Evolutionary conservation across 2,888 invertebrate species (phyloP), one percentile per base, ranked within the genome.

Genomic region (Ennomos erosarius): DNA sequence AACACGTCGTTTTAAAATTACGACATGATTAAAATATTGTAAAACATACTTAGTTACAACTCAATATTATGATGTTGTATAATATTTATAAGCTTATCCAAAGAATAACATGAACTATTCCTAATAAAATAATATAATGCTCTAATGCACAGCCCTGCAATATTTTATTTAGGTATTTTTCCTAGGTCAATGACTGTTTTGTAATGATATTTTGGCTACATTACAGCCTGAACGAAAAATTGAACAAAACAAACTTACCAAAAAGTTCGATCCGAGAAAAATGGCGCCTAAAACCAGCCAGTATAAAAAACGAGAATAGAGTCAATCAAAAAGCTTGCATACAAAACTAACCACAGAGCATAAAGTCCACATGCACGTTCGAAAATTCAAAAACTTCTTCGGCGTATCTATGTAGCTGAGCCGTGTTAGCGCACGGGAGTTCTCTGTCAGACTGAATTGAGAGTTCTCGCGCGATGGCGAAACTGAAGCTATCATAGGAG

Each of bases 381-480:
- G 62, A 55, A 46, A 61, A 55, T 62, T 55, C 45, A 10, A 49
- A 70, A 61, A 61, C 56, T 76, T 76, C 54, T 55, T 57, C 55
- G 62, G 65, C 64, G 60, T 67, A 61, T 50, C 45, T 56, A 58
- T 44, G 59, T 48, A 35, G 58, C 62, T 50, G 62, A 43, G 63
- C 45, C 78, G 78, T 73, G 72, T 72, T 62, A 26, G 65, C 75
- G 67, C 69, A 66, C 62, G 70, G 67, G 62, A 68, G 76, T 68
- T 70, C 72, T 58, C 55, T 59, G 67, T 71, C 65, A 70, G 73
- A 78, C 78, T 78, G 78, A 60, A 54, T 26, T 26, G 26, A 26
- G 26, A 6, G 6, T 51, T 13, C 39, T 62, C 44, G 42, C 42
- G 60, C 58, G 63, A 64, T 65, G 55, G 6, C 26, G 26, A 26